Evolutionary conservation across 2,797 vertebrate species (phyloP).

Genomic region (Miichthys miiuy): DNA sequence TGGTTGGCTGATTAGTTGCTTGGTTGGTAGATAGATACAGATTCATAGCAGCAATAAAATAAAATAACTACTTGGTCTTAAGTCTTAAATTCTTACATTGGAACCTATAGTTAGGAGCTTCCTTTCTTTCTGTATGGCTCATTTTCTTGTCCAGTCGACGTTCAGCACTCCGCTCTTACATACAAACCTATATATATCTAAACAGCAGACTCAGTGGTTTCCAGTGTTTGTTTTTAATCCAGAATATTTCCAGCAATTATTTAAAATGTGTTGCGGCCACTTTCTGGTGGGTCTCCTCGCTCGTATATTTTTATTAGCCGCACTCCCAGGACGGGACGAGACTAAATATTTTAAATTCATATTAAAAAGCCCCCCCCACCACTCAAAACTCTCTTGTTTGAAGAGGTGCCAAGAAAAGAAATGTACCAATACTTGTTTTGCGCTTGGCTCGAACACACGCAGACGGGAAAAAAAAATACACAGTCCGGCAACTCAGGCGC

Average conservation of each 20-base stretch:
- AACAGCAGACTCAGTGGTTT: neutral
- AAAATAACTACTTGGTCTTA: neutral
- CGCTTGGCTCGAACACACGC: neutral
- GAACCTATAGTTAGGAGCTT: neutral
- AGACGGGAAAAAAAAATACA: neutral
- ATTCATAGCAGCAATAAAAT: no score
- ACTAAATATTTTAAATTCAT: slow-evolving; percentile 65
- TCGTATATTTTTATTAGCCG: slow-evolving; percentile 68
- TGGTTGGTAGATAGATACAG: no score
- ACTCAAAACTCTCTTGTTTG: neutral
- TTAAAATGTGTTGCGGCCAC: slow-evolving; percentile 24
- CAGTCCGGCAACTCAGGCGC: neutral
- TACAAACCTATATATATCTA: neutral
- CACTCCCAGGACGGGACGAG: slow-evolving; percentile 42
- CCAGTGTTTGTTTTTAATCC: slow-evolving; percentile 56
- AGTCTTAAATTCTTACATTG: neutral
- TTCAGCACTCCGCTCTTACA: slow-evolving; percentile 25
- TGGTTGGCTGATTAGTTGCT: no score
- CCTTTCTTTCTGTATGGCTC: neutral
- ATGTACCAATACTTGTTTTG: neutral
- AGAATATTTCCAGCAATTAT: slow-evolving; percentile 51
- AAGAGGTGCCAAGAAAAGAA: slow-evolving; percentile 41
- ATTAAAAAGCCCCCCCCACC: slow-evolving; percentile 11
- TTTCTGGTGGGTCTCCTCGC: slow-evolving; percentile 43
- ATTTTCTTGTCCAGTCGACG: neutral